These are phyloP conservation scores for Dolichotis patagonum DNA, from an alignment of 2,113 vertebrate species.

Conservation along the genomic window DNA sequence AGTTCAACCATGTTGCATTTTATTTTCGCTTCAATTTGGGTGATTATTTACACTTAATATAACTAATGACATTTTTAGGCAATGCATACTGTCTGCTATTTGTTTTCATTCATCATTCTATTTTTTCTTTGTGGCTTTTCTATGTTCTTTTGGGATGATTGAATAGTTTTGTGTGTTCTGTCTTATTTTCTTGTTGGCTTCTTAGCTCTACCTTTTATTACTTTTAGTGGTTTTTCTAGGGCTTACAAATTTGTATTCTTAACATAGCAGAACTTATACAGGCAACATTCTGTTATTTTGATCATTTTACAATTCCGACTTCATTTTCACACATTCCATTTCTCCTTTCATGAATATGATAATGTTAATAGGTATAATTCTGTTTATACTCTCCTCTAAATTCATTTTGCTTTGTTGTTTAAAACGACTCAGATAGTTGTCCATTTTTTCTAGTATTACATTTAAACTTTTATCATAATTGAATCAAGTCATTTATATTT, in stretches of 20 bases:
- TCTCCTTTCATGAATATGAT: constrained; percentile 40
- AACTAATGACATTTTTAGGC: background rate
- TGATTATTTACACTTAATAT: background rate
- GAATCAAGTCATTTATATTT: background rate
- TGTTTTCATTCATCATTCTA: background rate
- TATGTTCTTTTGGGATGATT: background rate
- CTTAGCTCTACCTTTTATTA: background rate
- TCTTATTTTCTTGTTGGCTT: constrained; percentile 8
- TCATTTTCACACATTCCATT: background rate
- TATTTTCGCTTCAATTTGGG: background rate
- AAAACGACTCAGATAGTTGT: background rate
- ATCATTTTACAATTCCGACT: background rate
- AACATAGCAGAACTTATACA: background rate
- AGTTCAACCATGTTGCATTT: background rate
- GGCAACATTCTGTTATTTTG: background rate
- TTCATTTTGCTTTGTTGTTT: background rate
- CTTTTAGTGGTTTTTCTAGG: background rate
- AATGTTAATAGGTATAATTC: background rate
- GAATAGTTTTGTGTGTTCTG: background rate
- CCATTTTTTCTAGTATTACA: background rate
- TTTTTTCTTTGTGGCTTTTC: background rate
- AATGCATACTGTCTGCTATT: background rate
- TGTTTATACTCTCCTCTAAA: background rate
- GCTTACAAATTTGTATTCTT: background rate
- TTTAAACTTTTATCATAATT: background rate